Evolutionary conservation across 2,888 invertebrate genomes (phyloP).

Genomic region (Dastarcus helophoroides): DNA sequence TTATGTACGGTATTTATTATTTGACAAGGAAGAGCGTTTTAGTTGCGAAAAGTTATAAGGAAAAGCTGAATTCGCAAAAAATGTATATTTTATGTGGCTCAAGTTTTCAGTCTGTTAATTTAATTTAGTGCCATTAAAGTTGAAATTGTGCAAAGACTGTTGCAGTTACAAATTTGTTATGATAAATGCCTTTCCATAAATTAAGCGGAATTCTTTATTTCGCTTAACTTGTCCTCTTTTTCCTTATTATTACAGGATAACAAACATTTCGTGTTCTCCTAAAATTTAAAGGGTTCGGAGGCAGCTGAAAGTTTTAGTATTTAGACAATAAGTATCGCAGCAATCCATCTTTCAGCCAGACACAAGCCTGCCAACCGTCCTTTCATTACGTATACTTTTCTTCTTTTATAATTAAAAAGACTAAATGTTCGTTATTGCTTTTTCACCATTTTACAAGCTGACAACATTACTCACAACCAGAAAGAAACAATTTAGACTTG

Average conservation of each 20-base stretch:
- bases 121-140: constrained; percentile 9
- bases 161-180: constrained; percentile 13
- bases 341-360: constrained; percentile 28
- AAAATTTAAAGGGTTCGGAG: constrained; percentile 13
- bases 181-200: constrained; percentile 15
- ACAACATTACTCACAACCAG: too few relatives aligned
- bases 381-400: constrained; percentile 28
- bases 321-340: constrained; percentile 29
- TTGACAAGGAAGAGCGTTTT: too few relatives aligned
- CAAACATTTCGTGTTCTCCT: constrained; percentile 16
- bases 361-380: constrained; percentile 25
- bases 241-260: constrained; percentile 16
- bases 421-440: constrained; percentile 28
- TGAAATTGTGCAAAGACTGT: constrained; percentile 10
- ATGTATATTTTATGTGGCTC: constrained; percentile 4
- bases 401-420: constrained; percentile 28
- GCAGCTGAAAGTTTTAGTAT: constrained; percentile 18
- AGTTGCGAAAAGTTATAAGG: too few relatives aligned
- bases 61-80: constrained; percentile 1
- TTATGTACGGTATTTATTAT: too few relatives aligned
- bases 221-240: constrained; percentile 11
- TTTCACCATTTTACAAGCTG: too few relatives aligned
- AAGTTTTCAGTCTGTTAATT: constrained; percentile 12
- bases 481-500: too few relatives aligned
- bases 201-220: constrained; percentile 17